Percentiles rank a stretch among this genome's conserved stretches.
phyloP scores from a whole-genome alignment of 2,113 vertebrate species.

The Trematocara variabile region DNA sequence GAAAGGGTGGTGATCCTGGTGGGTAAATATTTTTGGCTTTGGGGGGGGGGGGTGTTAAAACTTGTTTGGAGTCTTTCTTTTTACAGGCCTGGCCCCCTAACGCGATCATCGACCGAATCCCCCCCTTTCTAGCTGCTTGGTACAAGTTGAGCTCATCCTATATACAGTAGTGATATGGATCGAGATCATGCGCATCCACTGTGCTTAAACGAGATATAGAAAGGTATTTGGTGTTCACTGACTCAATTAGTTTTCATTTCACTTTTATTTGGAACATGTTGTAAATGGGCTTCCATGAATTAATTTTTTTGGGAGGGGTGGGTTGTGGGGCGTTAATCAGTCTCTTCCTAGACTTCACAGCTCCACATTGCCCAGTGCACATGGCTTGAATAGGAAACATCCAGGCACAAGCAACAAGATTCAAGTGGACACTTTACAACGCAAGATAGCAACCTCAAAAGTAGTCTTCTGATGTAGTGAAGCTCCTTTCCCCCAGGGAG shows the following conservation, averaged over 20 bases:
- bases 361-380: conserved; percentile 54
- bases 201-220: conserved; percentile 54
- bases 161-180: conserved; percentile 52
- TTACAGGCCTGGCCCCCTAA: conserved; percentile 66
- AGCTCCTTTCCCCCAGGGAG: conserved; percentile 34
- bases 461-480: conserved; percentile 63
- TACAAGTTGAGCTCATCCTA: conserved; percentile 45
- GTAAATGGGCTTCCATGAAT: conserved; percentile 12
- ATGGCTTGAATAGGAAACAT: conserved; percentile 54
- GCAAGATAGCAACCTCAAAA: conserved; percentile 51
- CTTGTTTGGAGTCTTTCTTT: conserved; percentile 71
- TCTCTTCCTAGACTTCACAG: conserved; percentile 78
- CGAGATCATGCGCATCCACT: conserved; percentile 35
- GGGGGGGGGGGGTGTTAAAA: conserved; percentile 45
- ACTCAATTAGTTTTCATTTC: not conserved
- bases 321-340: conserved; percentile 67
- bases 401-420: conserved; percentile 33
- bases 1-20: not conserved
- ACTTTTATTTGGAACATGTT: not conserved
- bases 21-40: not conserved
- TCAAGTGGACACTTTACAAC: conserved; percentile 57
- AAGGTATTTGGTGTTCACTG: conserved; percentile 62
- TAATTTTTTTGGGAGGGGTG: not conserved
- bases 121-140: conserved; percentile 34
- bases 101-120: conserved; percentile 51